Evolutionary conservation across 2,888 invertebrate genomes (phyloP), one percentile per base, ranked within the genome.

Genomic region (Cancer borealis): DNA sequence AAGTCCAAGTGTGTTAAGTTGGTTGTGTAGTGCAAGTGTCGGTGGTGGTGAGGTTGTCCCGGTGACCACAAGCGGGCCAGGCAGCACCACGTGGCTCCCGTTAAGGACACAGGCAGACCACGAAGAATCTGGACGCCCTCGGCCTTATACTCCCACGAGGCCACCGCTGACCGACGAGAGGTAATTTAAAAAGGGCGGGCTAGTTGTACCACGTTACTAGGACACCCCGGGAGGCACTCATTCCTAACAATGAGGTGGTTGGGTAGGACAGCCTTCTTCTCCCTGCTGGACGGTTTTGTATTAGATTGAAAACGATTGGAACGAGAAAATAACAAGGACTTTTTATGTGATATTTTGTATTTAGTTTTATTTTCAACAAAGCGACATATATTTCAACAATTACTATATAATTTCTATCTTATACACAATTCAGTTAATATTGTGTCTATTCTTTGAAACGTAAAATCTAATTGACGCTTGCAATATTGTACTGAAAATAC

Each of bases 31-130:
- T 54, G 54, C 12, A 54, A 54, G 54, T 54, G 54, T 54, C 10
- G 8, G 54, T 54, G 8, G 54, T 54, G 73, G 26, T 21, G n/a
- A 21, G 73, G 26, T 6, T 21, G 73, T n/a, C 73, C 30, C 6
- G 12, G 30, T 79, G 30, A 79, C 79, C 79, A 79, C 79, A 79
- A 14, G 14, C 66, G 79, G 79, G 30, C 79, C 79, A 12, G 30
- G 10, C 79, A 79, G 30, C 79, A 79, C 79, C 79, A 79, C 79
- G 79, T 79, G 79, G 79, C 79, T 79, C 79, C 79, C 79, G 30
- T 26, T 79, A 79, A 79, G 79, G 30, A 30, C 79, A 30, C 30
- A 79, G 79, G 14, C 79, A 5, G 79, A 79, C 79, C 79, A 79
- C 79, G 12, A 79, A 79, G 30, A 79, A 79, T 79, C 79, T 79